Evolutionary conservation across 2,113 vertebrate species (phyloP).

Genomic region (Syrrhaptes paradoxus): DNA sequence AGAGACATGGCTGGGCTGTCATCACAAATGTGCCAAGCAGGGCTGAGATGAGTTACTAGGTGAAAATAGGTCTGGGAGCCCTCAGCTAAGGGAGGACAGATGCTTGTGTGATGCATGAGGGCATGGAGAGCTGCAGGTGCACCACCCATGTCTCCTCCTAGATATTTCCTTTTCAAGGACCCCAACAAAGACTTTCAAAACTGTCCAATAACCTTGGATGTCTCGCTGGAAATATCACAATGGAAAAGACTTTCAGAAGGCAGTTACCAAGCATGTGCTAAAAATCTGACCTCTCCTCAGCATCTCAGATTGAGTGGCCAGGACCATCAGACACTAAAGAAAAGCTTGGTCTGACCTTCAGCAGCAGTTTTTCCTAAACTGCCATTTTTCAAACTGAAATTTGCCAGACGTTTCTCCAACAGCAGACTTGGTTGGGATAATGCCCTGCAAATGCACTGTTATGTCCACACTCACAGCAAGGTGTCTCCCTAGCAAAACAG

Average conservation of each 20-base stretch:
- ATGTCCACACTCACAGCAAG: background rate
- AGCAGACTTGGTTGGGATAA: background rate
- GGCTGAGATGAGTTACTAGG: background rate
- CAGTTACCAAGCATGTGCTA: background rate
- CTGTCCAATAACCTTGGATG: background rate
- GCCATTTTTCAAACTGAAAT: background rate
- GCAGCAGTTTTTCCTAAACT: background rate
- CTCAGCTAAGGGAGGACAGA: background rate
- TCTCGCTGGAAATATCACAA: background rate
- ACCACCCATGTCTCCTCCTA: background rate
- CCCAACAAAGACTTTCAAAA: background rate
- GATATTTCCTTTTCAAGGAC: background rate
- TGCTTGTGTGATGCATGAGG: accelerated
- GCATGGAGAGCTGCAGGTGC: background rate
- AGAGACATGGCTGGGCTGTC: background rate
- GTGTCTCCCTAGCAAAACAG: background rate
- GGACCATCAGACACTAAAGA: background rate
- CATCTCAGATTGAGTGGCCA: background rate
- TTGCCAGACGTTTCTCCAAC: background rate
- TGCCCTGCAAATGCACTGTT: background rate
- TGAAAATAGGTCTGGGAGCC: background rate
- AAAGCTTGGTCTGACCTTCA: background rate
- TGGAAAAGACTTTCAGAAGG: background rate
- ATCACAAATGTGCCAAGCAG: background rate
- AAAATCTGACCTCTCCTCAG: background rate